Percentiles rank a stretch among this genome's conserved stretches.
phyloP scores from a whole-genome alignment of 2,113 vertebrate genomes.

The Calidris pygmaea region DNA sequence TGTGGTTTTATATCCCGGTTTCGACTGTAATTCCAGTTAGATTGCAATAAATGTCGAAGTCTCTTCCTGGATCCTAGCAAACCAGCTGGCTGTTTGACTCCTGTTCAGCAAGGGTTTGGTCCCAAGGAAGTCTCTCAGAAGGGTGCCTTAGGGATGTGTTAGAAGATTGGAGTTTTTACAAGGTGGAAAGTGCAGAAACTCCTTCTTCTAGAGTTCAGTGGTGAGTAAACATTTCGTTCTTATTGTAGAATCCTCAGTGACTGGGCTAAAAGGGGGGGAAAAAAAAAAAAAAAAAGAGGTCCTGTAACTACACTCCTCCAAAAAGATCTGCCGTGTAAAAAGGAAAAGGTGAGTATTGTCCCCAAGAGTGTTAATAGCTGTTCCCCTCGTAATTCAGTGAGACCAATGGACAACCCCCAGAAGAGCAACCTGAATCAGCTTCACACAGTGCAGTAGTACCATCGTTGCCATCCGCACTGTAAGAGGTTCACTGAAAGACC shows the following conservation, averaged over 20 bases:
- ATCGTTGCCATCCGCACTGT: background rate
- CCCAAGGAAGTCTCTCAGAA: slow-evolving; percentile 1
- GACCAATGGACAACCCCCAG: background rate
- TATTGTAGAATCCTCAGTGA: slow-evolving; percentile 58
- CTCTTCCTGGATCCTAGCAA: slow-evolving; percentile 17
- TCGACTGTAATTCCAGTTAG: slow-evolving; percentile 38
- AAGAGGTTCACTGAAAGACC: background rate
- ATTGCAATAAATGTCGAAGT: background rate
- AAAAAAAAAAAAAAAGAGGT: background rate
- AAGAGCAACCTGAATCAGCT: background rate
- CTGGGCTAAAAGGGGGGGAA: slow-evolving; percentile 31
- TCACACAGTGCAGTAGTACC: background rate
- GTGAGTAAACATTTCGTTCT: slow-evolving; percentile 89
- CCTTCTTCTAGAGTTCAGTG: slow-evolving; percentile 86
- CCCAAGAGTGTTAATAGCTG: background rate
- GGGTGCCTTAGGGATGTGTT: background rate
- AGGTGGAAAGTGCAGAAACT: background rate
- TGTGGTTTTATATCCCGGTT: background rate
- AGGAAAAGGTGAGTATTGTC: background rate
- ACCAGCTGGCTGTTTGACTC: background rate
- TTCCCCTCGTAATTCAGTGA: background rate
- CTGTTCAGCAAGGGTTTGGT: background rate
- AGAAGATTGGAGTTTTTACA: background rate
- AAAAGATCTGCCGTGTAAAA: background rate
- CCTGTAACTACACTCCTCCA: background rate